Percentiles rank a stretch among this genome's conserved stretches.
These are phyloP conservation scores for Trileptium ribeirensis DNA, from an alignment of 2,888 invertebrate species.

Conservation along the genomic window DNA sequence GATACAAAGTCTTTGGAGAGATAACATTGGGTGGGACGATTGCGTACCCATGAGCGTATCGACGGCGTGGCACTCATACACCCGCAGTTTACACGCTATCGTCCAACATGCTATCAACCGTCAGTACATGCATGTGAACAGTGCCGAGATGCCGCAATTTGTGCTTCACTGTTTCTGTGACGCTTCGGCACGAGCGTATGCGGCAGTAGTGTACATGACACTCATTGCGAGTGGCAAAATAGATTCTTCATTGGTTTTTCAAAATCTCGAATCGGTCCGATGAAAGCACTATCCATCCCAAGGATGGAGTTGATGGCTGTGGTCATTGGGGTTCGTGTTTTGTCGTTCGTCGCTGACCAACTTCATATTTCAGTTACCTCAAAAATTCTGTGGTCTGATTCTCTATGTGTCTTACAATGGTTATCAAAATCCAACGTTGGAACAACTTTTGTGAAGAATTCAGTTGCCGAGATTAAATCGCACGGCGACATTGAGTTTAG, in stretches of 20 bases:
- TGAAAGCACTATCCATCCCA: conserved; percentile 36
- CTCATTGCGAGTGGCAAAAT: background rate
- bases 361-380: conserved; percentile 29
- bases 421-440: conserved; percentile 11
- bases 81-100: background rate
- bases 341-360: conserved; percentile 28
- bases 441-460: background rate
- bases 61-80: background rate
- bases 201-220: conserved; percentile 34
- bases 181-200: conserved; percentile 37
- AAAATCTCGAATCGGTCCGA: conserved; percentile 37
- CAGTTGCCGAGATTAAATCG: background rate
- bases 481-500: background rate
- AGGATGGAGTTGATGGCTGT: conserved; percentile 16
- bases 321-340: conserved; percentile 26
- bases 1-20: background rate
- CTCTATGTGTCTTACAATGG: conserved; percentile 36
- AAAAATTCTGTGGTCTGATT: conserved; percentile 35
- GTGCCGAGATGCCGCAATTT: background rate
- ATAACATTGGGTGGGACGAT: background rate
- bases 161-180: conserved; percentile 29
- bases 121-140: background rate
- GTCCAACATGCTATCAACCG: background rate
- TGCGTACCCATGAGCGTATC: background rate
- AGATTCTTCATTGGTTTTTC: conserved; percentile 25